Evolutionary conservation across 2,888 invertebrate genomes (phyloP), one percentile per base, ranked within the genome.

Genomic region (Girardia tigrina): DNA sequence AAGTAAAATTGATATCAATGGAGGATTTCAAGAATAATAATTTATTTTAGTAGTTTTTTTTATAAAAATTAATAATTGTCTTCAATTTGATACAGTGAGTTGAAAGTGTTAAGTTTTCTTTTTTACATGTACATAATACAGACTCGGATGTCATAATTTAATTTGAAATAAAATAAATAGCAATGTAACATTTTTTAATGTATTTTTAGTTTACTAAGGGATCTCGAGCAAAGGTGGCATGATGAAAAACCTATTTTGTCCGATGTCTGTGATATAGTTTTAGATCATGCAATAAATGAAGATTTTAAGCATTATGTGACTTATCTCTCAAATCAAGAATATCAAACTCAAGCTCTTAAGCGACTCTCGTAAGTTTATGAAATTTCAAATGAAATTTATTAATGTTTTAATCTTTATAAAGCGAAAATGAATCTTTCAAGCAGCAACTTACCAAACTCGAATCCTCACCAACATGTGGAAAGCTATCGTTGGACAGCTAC

Each of bases 261-360:
- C 4, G 71, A 75, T 20, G 42, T 75, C 36, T 75, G 75, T 36
- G 75, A 75, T 20, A 26, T 75, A 4, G 29, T 75, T 28, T 27
- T 75, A 26, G 27, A 73, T 20, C 75, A 75, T 70, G 72, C 73
- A 2, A 28, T 23, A 8, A 29, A 20, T 20, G 28, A 29, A 1
- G 28, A 70, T 26, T 75, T 75, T 26, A 29, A 75, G 29, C 23
- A 36, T 26, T 75, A 75, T 42, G 71, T 75, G 16, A 75, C 71
- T 4, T 75, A 75, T 26, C 42, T 75, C 1, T 29, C 72, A 1
- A 75, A 75, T 42, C 75, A 75, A 28, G 28, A 73, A n/a, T 75
- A 75, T 26, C 75, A 75, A 29, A 73, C 29, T 8, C 29, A 75
- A 23, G 71, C 75, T 6, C 75, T 75, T 20, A 73, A 56, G n/a